Percentiles rank a stretch among this genome's conserved stretches.
These are phyloP conservation scores for Gallirallus australis DNA, from an alignment of 2,797 vertebrate genomes.

Conservation along the genomic window DNA sequence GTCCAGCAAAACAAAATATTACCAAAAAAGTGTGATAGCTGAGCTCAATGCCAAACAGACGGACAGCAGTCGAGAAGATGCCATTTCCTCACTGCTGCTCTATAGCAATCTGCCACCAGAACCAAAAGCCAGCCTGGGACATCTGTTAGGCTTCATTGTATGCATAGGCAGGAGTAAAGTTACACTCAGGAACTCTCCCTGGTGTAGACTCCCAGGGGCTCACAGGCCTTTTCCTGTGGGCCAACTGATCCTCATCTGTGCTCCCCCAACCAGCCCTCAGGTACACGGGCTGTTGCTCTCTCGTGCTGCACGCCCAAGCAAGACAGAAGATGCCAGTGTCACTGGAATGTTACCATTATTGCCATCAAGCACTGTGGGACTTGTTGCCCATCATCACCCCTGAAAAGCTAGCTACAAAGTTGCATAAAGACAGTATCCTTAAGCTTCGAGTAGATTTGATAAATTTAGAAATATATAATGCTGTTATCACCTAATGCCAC, in stretches of 20 bases:
- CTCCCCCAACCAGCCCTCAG: background rate
- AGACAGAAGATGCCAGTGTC: background rate
- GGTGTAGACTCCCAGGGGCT: background rate
- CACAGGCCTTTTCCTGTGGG: background rate
- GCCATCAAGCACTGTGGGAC: background rate
- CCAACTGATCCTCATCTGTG: background rate
- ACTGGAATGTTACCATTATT: background rate
- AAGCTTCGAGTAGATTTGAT: background rate
- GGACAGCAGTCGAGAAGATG: background rate
- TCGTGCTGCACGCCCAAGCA: fast-evolving
- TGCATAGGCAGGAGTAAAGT: fast-evolving
- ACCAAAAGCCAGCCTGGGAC: background rate
- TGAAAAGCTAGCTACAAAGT: background rate
- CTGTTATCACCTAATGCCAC: background rate
- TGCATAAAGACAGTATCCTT: background rate
- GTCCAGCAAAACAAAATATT: constrained; percentile 17
- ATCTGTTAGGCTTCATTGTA: background rate
- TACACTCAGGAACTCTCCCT: background rate
- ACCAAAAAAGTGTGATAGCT: background rate
- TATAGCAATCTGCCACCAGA: background rate
- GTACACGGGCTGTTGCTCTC: fast-evolving
- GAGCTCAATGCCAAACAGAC: background rate
- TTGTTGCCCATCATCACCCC: background rate
- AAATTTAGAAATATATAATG: background rate
- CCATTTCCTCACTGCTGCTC: background rate